Evolutionary conservation across 2,888 invertebrate genomes (phyloP).

Genomic region (Tenthredo scrophulariae): DNA sequence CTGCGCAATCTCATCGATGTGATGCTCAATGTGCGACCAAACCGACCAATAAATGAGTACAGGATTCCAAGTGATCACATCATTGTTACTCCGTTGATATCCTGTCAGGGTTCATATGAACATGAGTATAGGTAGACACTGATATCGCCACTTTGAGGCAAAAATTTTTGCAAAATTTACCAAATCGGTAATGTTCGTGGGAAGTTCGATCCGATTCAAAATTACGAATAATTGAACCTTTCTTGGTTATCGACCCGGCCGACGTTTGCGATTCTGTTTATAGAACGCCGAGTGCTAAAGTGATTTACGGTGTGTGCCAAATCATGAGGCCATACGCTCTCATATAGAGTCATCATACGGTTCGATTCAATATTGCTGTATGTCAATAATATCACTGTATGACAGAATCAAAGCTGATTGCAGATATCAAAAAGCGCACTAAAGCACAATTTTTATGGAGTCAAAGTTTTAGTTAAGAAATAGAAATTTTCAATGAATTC

Average conservation of each 20-base stretch:
- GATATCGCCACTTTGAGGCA: not conserved
- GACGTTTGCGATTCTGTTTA: constrained; percentile 60
- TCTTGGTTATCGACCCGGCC: not conserved
- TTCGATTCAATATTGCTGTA: not conserved
- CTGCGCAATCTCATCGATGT: not conserved
- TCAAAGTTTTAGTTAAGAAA: not conserved
- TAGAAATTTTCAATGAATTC: not conserved
- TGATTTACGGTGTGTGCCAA: constrained; percentile 61
- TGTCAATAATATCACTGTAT: not conserved
- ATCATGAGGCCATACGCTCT: constrained; percentile 35
- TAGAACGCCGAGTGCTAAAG: constrained; percentile 61
- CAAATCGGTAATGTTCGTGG: not conserved
- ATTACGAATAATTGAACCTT: not conserved
- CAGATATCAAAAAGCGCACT: not conserved
- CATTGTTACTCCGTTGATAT: not conserved
- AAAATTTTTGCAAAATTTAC: not conserved
- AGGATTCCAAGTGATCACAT: not conserved
- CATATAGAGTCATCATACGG: not conserved
- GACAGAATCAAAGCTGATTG: not conserved
- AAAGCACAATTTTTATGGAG: not conserved
- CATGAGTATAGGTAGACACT: not conserved
- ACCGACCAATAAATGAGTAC: not conserved
- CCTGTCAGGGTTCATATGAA: not conserved
- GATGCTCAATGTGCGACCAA: not conserved
- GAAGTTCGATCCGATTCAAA: not conserved